Evolutionary conservation across 2,797 vertebrate genomes (phyloP), one percentile per base, ranked within the genome.

Genomic region (Crocodylus rhombifer): DNA sequence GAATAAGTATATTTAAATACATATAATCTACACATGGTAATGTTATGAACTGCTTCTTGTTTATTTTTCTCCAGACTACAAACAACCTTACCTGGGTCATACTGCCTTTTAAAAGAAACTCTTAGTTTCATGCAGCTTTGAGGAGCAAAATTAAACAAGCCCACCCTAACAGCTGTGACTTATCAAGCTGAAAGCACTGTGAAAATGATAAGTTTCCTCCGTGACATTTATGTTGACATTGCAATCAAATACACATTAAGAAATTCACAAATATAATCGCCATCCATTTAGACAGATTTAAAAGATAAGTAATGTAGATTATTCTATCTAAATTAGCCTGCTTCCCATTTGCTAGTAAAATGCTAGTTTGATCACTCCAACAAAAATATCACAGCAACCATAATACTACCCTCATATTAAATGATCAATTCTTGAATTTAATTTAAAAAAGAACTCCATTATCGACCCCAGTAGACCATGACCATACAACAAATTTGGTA

Each of bases 191-290:
- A 95, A 97, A 94, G 71, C 84, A 80, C 69, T 80, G n/a, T 61
- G 78, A 77, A 78, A 86, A 94, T 86, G 77, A 16, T 92, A 94
- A 91, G 74, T 96, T 96, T 94, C 71, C 80, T 91, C 79, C 88
- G 90, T 93, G 95, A 95, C 92, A 95, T 94, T 96, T 89, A 93
- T 88, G 80, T 62, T 97, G 94, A 97, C 88, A 97, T 76, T 85
- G 92, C 63, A 97, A 94, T 96, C 94, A 97, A 94, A 88, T 87
- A 84, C 77, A 95, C 71, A 92, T 97, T 96, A 97, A 62, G 82
- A 96, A 94, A 94, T 87, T 84, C 81, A 91, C 42, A 95, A 89
- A 79, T 80, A 63, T 80, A 95, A 97, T 92, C 65, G 95, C 78
- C 58, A 80, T 88, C 89, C 81, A 78, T 91, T 92, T 94, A 80